A percentile compares a stretch with the other conserved stretches of the same genome.
Conservation (phyloP, 2,113 vertebrate species). For the Lates calcarifer region DNA sequence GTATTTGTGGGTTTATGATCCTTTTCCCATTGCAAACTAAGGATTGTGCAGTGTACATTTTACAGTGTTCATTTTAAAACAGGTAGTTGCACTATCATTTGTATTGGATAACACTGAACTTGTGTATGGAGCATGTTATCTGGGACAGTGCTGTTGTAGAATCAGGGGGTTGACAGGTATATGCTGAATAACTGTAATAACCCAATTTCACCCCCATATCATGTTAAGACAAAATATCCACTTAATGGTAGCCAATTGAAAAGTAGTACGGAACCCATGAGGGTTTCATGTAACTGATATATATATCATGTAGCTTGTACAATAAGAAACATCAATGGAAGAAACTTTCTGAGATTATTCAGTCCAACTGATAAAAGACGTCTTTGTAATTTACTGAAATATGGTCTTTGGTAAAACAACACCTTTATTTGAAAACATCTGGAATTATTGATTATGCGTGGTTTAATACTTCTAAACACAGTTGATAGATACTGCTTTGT, state of each 20-base stretch:
- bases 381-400: neutral
- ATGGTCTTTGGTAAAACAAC: too few relatives aligned
- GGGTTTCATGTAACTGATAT: slow-evolving; percentile 12
- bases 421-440: neutral
- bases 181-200: slow-evolving; percentile 51
- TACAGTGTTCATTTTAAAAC: neutral
- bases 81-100: neutral
- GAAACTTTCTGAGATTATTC: neutral
- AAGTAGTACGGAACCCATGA: slow-evolving; percentile 51
- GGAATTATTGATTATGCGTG: neutral
- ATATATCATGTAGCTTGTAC: neutral
- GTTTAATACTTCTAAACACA: slow-evolving; percentile 6
- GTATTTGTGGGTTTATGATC: neutral
- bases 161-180: slow-evolving; percentile 8
- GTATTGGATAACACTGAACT: slow-evolving; percentile 11
- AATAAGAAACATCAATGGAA: neutral
- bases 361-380: neutral
- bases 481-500: neutral
- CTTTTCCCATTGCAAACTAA: neutral
- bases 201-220: slow-evolving; percentile 63
- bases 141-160: slow-evolving; percentile 17
- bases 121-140: slow-evolving; percentile 4
- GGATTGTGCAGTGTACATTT: neutral
- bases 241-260: slow-evolving; percentile 40
- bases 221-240: slow-evolving; percentile 40